A percentile compares a stretch with the other conserved stretches of the same genome.
phyloP scores from a whole-genome alignment of 2,797 vertebrate genomes.

The Squalus acanthias region DNA sequence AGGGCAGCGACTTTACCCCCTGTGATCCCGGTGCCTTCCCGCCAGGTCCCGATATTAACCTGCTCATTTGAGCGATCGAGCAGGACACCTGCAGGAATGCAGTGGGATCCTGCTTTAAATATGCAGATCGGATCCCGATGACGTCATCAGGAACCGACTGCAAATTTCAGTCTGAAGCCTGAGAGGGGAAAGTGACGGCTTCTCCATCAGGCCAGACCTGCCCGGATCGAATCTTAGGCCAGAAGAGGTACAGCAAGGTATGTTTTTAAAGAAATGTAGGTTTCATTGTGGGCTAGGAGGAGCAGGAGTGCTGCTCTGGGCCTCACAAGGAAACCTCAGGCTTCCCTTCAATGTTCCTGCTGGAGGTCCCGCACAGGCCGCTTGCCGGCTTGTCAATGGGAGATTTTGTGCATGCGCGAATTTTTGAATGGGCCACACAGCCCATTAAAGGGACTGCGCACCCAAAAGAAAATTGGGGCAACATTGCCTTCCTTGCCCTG shows the following conservation, averaged over 20 bases:
- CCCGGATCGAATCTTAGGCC: neutral
- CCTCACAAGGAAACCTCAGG: neutral
- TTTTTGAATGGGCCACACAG: too few species aligned
- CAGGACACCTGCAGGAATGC: neutral
- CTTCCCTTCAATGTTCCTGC: too few species aligned
- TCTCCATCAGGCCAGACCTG: too few species aligned
- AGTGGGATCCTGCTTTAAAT: neutral
- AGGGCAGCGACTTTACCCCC: neutral
- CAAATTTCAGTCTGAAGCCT: neutral
- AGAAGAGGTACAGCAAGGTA: neutral
- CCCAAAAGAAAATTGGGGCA: too few species aligned
- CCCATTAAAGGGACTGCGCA: too few species aligned
- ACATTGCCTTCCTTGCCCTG: neutral
- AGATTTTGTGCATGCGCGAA: too few species aligned
- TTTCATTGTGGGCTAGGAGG: neutral
- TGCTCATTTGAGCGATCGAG: neutral
- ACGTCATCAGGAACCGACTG: neutral
- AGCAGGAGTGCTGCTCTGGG: neutral
- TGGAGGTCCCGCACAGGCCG: too few species aligned
- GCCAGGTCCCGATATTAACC: neutral
- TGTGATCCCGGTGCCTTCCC: neutral
- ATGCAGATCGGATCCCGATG: neutral
- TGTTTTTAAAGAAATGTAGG: neutral
- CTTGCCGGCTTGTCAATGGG: too few species aligned
- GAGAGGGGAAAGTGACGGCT: too few species aligned